These are phyloP conservation scores for Cenopis cana DNA, from an alignment of 2,888 invertebrate species.

Conservation along the genomic window DNA sequence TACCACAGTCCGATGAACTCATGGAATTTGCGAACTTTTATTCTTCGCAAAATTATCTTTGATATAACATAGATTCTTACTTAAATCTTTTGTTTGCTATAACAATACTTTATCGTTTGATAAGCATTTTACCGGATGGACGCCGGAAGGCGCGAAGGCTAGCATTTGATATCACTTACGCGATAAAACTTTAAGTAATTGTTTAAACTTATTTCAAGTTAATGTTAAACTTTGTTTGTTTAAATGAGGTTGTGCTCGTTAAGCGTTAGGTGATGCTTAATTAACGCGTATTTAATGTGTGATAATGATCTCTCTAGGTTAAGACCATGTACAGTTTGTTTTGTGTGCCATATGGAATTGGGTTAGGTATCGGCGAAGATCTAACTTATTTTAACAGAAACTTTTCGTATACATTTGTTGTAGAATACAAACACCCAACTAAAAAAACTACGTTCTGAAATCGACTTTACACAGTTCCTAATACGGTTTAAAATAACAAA, in stretches of 20 bases:
- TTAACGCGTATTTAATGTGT: conserved; percentile 56
- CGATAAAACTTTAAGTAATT: conserved; percentile 41
- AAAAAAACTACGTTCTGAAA: neutral
- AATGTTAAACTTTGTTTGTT: conserved; percentile 59
- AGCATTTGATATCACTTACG: conserved; percentile 41
- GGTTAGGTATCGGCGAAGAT: conserved; percentile 42
- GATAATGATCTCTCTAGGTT: conserved; percentile 79
- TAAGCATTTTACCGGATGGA: conserved; percentile 56
- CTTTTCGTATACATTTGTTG: neutral
- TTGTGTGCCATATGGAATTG: conserved; percentile 54
- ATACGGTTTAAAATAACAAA: conserved; percentile 3
- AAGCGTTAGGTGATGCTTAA: conserved; percentile 64
- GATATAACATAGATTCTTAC: conserved; percentile 35
- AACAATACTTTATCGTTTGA: conserved; percentile 52
- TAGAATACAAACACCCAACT: neutral
- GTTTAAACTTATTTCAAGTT: conserved; percentile 39
- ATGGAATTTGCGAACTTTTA: conserved; percentile 17
- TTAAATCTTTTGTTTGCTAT: conserved; percentile 49
- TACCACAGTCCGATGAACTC: conserved; percentile 19
- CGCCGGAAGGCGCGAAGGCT: conserved; percentile 57
- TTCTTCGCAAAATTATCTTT: conserved; percentile 12
- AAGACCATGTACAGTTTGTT: conserved; percentile 65
- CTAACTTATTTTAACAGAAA: conserved; percentile 11
- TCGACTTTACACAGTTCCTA: neutral
- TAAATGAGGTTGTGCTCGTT: conserved; percentile 63